A percentile compares a stretch with the other conserved stretches of the same genome.
Conservation (phyloP, 2,888 invertebrate genomes). For the Agriopis marginaria region DNA sequence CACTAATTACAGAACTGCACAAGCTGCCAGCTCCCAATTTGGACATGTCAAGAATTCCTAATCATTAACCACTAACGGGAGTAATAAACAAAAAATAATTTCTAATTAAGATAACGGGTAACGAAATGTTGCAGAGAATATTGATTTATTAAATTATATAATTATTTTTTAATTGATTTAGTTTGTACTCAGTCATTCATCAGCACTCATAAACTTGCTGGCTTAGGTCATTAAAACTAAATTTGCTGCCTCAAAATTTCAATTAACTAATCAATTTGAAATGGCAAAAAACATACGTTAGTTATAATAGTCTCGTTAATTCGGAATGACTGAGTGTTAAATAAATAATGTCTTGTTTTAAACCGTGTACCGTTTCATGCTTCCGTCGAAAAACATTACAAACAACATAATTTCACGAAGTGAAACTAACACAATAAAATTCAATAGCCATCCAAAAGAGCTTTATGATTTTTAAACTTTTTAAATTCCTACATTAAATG, state of each 20-base stretch:
- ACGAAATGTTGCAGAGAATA: constrained; percentile 41
- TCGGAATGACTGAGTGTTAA: constrained; percentile 25
- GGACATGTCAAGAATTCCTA: constrained; percentile 54
- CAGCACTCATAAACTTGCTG: constrained; percentile 22
- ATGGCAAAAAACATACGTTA: constrained; percentile 24
- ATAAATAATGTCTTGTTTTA: constrained; percentile 25
- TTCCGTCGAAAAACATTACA: constrained; percentile 22
- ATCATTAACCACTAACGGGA: constrained; percentile 48
- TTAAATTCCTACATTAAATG: constrained; percentile 32
- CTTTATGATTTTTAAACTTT: constrained; percentile 23
- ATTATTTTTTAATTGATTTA: constrained; percentile 33
- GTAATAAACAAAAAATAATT: constrained; percentile 48
- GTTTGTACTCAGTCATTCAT: constrained; percentile 29
- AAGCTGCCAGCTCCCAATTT: constrained; percentile 54
- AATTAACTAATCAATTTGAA: constrained; percentile 24
- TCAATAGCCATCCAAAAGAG: constrained; percentile 27
- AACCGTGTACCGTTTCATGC: constrained; percentile 15
- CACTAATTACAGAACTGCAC: constrained; percentile 41
- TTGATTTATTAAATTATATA: constrained; percentile 43
- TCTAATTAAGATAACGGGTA: constrained; percentile 46
- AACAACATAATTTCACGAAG: constrained; percentile 29
- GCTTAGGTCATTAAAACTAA: constrained; percentile 7
- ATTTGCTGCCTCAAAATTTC: constrained; percentile 18
- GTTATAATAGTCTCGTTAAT: constrained; percentile 21
- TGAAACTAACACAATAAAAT: constrained; percentile 39